These are phyloP conservation scores for Champsocephalus gunnari DNA, from an alignment of 2,797 vertebrate genomes.

Conservation along the genomic window DNA sequence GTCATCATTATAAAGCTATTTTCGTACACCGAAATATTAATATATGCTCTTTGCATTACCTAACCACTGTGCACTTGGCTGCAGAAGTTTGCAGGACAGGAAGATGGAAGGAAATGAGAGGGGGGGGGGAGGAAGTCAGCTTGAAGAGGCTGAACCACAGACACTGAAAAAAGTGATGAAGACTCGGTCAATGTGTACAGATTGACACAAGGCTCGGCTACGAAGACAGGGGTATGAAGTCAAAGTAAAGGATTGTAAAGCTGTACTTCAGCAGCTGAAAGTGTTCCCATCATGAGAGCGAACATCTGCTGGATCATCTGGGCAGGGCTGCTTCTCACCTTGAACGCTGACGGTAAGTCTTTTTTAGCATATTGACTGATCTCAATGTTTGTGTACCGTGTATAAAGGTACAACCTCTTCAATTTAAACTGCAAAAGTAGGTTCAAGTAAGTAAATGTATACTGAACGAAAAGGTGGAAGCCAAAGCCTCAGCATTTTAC, in stretches of 20 bases:
- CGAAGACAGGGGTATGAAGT: neutral
- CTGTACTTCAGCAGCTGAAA: neutral
- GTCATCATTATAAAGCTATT: too few species aligned
- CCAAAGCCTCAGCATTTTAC: too few species aligned
- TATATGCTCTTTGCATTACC: slow-evolving; percentile 32
- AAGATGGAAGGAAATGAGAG: slow-evolving; percentile 49
- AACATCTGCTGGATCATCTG: slow-evolving; percentile 22
- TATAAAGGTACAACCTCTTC: too few species aligned
- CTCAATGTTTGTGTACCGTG: slow-evolving; percentile 15
- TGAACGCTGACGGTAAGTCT: slow-evolving; percentile 64
- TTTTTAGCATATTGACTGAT: neutral
- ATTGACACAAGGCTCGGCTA: slow-evolving; percentile 32
- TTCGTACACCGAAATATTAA: too few species aligned
- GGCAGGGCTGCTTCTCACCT: slow-evolving; percentile 46
- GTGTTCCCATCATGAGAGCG: slow-evolving; percentile 56
- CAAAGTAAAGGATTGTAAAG: too few species aligned
- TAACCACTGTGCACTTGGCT: slow-evolving; percentile 34
- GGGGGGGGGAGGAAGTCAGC: slow-evolving; percentile 62
- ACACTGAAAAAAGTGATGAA: slow-evolving; percentile 43
- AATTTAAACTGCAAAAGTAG: too few species aligned
- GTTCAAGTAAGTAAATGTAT: too few species aligned
- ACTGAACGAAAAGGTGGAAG: too few species aligned
- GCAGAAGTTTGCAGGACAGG: slow-evolving; percentile 50
- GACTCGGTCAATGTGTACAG: slow-evolving; percentile 24
- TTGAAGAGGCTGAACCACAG: slow-evolving; percentile 51